These are phyloP conservation scores for Aphrophora alni DNA, from an alignment of 2,888 invertebrate genomes.

Conservation along the genomic window DNA sequence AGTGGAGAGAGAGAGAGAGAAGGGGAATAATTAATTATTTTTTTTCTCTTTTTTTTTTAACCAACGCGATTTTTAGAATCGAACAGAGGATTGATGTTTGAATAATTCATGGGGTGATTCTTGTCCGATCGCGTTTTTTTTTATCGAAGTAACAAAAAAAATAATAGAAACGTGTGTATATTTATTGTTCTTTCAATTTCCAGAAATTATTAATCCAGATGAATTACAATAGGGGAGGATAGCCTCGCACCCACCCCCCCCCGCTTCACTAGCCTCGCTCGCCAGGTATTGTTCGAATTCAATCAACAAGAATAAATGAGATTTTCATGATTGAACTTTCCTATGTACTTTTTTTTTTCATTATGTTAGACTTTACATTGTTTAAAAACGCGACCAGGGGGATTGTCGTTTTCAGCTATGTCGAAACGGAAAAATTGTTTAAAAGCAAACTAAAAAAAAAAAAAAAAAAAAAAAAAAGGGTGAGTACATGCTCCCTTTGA, in stretches of 20 bases:
- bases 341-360: slow-evolving; percentile 32
- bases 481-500: neutral
- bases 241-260: neutral
- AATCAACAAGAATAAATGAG: slow-evolving; percentile 39
- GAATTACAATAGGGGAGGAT: slow-evolving; percentile 30
- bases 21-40: slow-evolving; percentile 36
- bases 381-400: slow-evolving; percentile 34
- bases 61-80: slow-evolving; percentile 38
- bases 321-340: slow-evolving; percentile 36
- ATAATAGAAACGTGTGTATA: neutral
- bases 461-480: no score
- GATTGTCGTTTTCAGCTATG: slow-evolving; percentile 36
- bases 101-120: slow-evolving; percentile 29
- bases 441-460: no score
- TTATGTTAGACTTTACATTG: slow-evolving; percentile 35
- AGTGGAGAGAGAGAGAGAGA: slow-evolving; percentile 13
- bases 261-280: neutral
- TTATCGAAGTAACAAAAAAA: neutral
- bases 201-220: slow-evolving; percentile 7
- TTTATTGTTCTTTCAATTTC: slow-evolving; percentile 3
- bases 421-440: slow-evolving; percentile 3
- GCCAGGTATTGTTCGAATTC: slow-evolving; percentile 30
- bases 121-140: neutral
- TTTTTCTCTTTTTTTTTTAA: slow-evolving; percentile 13
- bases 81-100: slow-evolving; percentile 27